Evolutionary conservation across 2,113 vertebrate species (phyloP).

Genomic region (Varanus komodoensis): DNA sequence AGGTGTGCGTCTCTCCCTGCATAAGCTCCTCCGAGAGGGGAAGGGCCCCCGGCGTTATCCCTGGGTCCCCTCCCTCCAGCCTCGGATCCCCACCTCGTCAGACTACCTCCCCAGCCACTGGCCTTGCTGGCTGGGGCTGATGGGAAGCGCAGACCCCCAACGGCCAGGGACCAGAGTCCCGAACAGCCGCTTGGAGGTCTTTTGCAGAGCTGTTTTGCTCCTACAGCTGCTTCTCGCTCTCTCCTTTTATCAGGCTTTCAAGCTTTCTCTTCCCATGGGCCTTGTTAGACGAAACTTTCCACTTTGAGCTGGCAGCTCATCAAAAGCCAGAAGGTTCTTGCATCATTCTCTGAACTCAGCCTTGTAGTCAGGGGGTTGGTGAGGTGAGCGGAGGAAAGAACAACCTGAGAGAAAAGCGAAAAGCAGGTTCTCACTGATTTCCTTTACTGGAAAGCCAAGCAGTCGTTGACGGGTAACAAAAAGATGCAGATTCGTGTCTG

Average conservation of each 20-base stretch:
- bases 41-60: no score
- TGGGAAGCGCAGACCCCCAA: background rate
- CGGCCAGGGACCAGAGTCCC: no score
- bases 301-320: background rate
- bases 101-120: background rate
- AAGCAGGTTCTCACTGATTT: no score
- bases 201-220: background rate
- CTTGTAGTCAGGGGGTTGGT: conserved; percentile 2
- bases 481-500: background rate
- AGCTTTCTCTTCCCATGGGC: background rate
- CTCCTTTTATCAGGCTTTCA: background rate
- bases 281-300: conserved; percentile 25
- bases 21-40: no score
- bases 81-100: background rate
- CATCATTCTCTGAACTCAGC: background rate
- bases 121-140: background rate
- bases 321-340: background rate
- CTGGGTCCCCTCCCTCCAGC: background rate
- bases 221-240: background rate
- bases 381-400: background rate
- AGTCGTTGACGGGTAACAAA: background rate
- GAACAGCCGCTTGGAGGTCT: background rate
- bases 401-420: no score
- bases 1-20: background rate
- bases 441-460: background rate